Evolutionary conservation across 92 coral and sea anemone genomes (phyloP).

Genomic region (Pocillopora meandrina): DNA sequence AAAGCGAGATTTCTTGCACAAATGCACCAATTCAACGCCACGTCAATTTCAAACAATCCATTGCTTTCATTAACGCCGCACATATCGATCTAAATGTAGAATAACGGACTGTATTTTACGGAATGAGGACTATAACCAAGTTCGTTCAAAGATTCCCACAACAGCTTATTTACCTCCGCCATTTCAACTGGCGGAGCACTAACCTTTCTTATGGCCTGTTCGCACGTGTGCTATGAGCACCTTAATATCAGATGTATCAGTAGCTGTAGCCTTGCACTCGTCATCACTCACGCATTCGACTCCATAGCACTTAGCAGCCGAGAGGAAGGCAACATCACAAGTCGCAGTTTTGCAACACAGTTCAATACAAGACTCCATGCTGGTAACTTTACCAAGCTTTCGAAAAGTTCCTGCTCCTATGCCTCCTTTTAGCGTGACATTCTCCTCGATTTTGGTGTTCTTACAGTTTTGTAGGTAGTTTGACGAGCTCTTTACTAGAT

Average conservation of each 20-base stretch:
- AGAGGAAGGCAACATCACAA: conserved; percentile 98
- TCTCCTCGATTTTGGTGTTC: conserved; percentile 93
- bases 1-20: neutral
- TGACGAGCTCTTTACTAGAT: conserved; percentile 32
- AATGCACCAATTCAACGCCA: conserved; percentile 3
- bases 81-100: neutral
- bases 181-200: conserved; percentile 41
- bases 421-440: conserved; percentile 96
- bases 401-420: conserved; percentile 98
- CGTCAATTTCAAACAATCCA: conserved; percentile 16
- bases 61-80: neutral
- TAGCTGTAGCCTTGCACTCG: conserved; percentile 96
- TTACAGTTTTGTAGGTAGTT: conserved; percentile 81
- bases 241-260: conserved; percentile 97
- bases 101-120: neutral
- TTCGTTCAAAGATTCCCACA: neutral
- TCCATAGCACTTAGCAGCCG: conserved; percentile 95
- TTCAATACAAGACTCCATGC: conserved; percentile 97
- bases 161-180: neutral
- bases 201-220: conserved; percentile 89
- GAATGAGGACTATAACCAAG: conserved; percentile 11
- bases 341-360: conserved; percentile 93
- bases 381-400: conserved; percentile 93
- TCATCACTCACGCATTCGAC: conserved; percentile 99
- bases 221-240: conserved; percentile 98